phyloP scores from a whole-genome alignment of 2,888 invertebrate genomes.

The Lithodes maja region DNA sequence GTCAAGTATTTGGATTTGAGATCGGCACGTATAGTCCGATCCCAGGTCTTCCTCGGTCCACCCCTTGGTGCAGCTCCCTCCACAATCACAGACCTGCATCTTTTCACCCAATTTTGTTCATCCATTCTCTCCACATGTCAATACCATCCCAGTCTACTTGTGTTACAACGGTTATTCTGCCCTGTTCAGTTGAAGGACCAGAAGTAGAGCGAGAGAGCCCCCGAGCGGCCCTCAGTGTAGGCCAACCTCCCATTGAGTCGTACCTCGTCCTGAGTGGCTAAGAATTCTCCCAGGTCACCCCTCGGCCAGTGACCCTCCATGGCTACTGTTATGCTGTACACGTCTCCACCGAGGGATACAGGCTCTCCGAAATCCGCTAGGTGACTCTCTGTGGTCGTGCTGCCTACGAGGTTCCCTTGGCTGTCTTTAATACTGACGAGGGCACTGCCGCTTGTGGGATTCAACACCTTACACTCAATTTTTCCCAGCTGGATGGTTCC shows the following conservation, averaged over 20 bases:
- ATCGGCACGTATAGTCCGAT: too few relatives aligned
- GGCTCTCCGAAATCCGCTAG: constrained; percentile 36
- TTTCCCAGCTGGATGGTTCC: constrained; percentile 41
- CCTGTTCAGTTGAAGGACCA: constrained; percentile 52
- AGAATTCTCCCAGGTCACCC: constrained; percentile 55
- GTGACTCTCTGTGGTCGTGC: constrained; percentile 29
- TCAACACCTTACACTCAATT: constrained; percentile 47
- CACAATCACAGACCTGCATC: too few relatives aligned
- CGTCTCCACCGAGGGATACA: constrained; percentile 22
- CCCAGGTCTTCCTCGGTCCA: too few relatives aligned
- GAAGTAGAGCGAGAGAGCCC: constrained; percentile 40
- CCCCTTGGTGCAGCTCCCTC: too few relatives aligned
- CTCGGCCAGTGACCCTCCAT: constrained; percentile 63
- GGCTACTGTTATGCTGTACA: constrained; percentile 53
- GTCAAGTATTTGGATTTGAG: too few relatives aligned
- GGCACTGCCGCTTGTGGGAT: constrained; percentile 42
- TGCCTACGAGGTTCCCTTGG: constrained; percentile 32
- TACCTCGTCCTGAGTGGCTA: constrained; percentile 38
- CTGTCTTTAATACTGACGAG: constrained; percentile 44
- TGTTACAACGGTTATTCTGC: too few relatives aligned
- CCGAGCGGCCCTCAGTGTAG: constrained; percentile 48
- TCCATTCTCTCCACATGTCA: too few relatives aligned
- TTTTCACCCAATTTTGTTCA: too few relatives aligned
- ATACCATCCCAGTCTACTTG: too few relatives aligned
- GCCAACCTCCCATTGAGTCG: constrained; percentile 43